phyloP scores from a whole-genome alignment of 2,113 vertebrate species.

The Lepus timidus region DNA sequence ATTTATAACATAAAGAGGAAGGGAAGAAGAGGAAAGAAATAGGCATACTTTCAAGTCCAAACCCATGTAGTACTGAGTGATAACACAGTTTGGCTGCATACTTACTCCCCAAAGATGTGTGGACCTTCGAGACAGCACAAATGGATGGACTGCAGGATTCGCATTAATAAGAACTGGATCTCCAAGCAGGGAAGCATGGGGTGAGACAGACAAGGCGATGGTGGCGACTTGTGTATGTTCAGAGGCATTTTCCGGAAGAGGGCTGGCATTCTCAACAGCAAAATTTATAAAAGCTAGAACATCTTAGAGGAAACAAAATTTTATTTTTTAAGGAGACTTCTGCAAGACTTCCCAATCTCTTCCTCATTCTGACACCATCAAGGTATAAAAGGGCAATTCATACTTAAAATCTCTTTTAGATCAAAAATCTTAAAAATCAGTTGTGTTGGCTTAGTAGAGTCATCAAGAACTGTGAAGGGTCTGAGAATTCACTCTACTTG shows the following conservation, averaged over 20 bases:
- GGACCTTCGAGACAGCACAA: conserved; percentile 65
- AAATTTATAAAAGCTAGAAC: conserved; percentile 66
- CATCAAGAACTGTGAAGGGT: neutral
- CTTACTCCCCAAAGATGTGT: conserved; percentile 77
- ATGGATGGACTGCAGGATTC: conserved; percentile 73
- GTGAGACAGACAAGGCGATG: conserved; percentile 41
- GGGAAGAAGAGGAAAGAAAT: neutral
- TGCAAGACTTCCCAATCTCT: neutral
- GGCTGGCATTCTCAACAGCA: conserved; percentile 30
- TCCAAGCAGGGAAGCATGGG: conserved; percentile 63
- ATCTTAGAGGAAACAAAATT: conserved; percentile 65
- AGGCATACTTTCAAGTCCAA: neutral
- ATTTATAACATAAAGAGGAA: neutral
- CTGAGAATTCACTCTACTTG: neutral
- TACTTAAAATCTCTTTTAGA: neutral
- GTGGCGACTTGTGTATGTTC: conserved; percentile 47
- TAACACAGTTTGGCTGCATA: neutral
- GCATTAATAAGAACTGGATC: conserved; percentile 73
- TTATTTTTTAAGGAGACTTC: conserved; percentile 3
- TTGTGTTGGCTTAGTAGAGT: neutral
- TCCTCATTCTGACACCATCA: neutral
- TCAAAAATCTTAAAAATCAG: neutral
- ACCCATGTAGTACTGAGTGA: neutral
- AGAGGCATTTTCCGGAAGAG: conserved; percentile 74
- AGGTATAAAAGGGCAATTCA: neutral